These are phyloP conservation scores for Phycodurus eques DNA, from an alignment of 2,113 vertebrate genomes.

Conservation along the genomic window DNA sequence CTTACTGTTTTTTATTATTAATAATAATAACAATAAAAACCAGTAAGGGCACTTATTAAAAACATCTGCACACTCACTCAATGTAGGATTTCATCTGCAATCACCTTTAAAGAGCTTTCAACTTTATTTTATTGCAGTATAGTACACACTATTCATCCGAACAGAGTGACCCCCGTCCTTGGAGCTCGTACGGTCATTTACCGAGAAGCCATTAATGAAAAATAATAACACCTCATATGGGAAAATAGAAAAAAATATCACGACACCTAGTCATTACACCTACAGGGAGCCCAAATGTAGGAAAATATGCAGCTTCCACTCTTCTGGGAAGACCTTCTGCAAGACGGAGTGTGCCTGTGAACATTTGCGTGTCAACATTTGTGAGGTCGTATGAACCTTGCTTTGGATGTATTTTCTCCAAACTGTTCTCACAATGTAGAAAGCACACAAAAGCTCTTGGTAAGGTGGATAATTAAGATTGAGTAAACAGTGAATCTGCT, in stretches of 20 bases:
- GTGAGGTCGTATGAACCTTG: too few species aligned
- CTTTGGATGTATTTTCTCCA: too few species aligned
- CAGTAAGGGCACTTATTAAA: conserved; percentile 5
- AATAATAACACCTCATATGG: not conserved
- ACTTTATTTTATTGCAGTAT: not conserved
- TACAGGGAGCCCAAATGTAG: not conserved
- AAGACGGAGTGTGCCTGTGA: not conserved
- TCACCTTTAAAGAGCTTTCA: not conserved
- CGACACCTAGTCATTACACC: not conserved
- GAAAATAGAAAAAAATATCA: not conserved
- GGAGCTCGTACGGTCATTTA: not conserved
- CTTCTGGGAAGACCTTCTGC: not conserved
- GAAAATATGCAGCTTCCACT: not conserved
- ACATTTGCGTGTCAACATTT: too few species aligned
- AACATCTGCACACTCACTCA: not conserved
- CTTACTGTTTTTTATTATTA: too few species aligned
- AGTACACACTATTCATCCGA: not conserved
- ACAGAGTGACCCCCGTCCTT: not conserved
- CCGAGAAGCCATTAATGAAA: not conserved
- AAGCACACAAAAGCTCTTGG: too few species aligned
- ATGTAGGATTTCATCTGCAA: not conserved
- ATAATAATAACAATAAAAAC: too few species aligned
- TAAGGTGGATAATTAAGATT: too few species aligned
- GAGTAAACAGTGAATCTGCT: too few species aligned
- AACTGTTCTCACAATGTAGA: too few species aligned